Percentiles rank a stretch among this genome's conserved stretches.
These are phyloP conservation scores for Gandaritis pyraliata DNA, from an alignment of 2,888 invertebrate species.

Conservation along the genomic window DNA sequence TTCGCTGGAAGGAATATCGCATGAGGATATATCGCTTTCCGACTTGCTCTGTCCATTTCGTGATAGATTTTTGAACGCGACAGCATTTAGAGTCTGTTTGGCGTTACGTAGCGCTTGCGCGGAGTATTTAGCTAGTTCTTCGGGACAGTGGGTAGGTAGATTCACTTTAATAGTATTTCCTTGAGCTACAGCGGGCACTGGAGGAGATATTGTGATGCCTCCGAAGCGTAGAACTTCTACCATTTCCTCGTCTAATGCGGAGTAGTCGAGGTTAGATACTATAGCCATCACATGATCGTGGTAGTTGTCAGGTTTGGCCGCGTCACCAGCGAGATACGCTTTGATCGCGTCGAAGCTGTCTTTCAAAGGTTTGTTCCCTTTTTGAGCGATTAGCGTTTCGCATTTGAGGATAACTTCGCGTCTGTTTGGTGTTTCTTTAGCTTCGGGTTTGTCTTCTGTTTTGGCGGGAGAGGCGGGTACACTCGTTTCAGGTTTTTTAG, in stretches of 20 bases:
- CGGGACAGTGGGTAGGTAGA: conserved; percentile 53
- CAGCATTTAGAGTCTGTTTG: conserved; percentile 71
- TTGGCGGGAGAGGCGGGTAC: conserved; percentile 6
- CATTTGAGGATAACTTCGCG: conserved; percentile 70
- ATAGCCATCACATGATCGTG: conserved; percentile 75
- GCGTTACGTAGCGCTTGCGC: conserved; percentile 73
- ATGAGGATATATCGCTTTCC: conserved; percentile 61
- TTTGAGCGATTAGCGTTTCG: conserved; percentile 68
- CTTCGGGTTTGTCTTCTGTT: conserved; percentile 39
- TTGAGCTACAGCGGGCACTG: conserved; percentile 30
- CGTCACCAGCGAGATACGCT: conserved; percentile 70
- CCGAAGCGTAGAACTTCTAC: conserved; percentile 51
- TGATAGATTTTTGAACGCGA: conserved; percentile 69
- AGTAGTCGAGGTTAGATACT: conserved; percentile 71
- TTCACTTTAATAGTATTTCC: conserved; percentile 41
- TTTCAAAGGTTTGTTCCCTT: conserved; percentile 69
- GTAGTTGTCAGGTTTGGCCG: conserved; percentile 72
- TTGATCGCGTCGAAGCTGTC: conserved; percentile 76
- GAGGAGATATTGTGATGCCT: conserved; percentile 20
- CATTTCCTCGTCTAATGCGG: conserved; percentile 67
- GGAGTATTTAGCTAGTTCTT: conserved; percentile 71
- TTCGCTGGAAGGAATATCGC: conserved; percentile 69
- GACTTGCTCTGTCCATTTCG: conserved; percentile 69
- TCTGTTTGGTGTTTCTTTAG: conserved; percentile 44
- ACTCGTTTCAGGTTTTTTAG: conserved; percentile 56